Evolutionary conservation across 2,888 invertebrate species (phyloP).

Genomic region (Calameuta idolon): DNA sequence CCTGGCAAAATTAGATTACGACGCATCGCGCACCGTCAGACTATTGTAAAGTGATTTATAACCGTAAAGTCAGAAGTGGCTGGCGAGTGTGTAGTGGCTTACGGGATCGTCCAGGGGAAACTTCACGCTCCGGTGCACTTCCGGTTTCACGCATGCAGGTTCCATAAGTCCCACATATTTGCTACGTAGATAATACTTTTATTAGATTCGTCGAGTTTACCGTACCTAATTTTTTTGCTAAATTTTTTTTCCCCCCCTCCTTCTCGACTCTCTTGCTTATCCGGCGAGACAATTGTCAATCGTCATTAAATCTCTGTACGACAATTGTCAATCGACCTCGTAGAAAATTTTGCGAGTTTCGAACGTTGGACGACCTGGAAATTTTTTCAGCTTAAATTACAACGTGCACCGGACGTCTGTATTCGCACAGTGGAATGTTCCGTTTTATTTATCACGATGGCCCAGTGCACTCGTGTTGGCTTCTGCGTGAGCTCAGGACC

Average conservation of each 20-base stretch:
- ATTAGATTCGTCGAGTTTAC: background rate
- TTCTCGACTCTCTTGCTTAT: too few species aligned
- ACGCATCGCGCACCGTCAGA: background rate
- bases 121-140: conserved; percentile 21
- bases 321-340: background rate
- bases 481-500: background rate
- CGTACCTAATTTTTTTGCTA: background rate
- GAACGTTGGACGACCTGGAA: background rate
- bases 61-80: conserved; percentile 4
- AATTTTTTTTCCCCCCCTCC: too few species aligned
- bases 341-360: background rate
- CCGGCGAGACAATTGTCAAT: background rate
- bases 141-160: conserved; percentile 16
- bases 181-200: background rate
- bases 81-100: background rate
- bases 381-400: background rate
- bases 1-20: background rate
- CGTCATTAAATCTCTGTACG: background rate
- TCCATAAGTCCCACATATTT: background rate
- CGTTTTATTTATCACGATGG: background rate
- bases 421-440: background rate
- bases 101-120: background rate
- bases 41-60: conserved; percentile 6
- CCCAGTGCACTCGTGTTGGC: background rate
- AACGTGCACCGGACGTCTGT: background rate